Base-by-base conservation (phyloP, 1,140 invertebrate species). In the Pachypeltis micranthus region DNA sequence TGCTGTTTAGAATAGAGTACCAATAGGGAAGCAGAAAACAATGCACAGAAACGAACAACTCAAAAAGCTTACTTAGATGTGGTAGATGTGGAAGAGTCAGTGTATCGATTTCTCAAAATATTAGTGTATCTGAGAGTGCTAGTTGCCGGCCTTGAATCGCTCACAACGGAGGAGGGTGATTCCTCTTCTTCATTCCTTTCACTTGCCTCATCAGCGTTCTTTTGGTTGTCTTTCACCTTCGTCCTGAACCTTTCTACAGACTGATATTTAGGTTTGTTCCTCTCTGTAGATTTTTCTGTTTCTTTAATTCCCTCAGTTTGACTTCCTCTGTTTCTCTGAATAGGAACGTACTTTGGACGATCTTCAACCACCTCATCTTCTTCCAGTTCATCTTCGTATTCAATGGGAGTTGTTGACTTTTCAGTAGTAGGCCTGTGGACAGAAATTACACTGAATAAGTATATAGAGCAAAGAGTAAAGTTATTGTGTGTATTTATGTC, bases 291-390 rank as follows among this genome's bases (percentile, higher is more conserved):
- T 57, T 44, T 63, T 34, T 51, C 57, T 2, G 16, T 10, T 51
- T 51, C 27, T 28, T 54, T 47, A 26, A 44, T 16, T 4, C 44
- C 55, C 28, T 65, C 28, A 25, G 14, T 59, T 59, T 59, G 63
- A 23, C 51, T 51, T 2, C 34, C 59, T 28, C 68, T 60, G 25
- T 60, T 69, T 25, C 68, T 62, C 16, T 63, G 59, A 19, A 68
- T 62, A 12, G 58, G 65, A 4, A 59, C 61, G 26, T 69, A 69
- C 25, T 66, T 67, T 3, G 64, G 64, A 28, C 29, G 39, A 59
- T 26, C 31, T 63, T 24, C 44, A 62, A 69, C 59, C 55, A 73
- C 74, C 10, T 78, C 74, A 12, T 74, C 72, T 0, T 77, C 72
- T 12, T 71, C 68, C 2, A 73, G 68, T 14, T 74, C 72, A n/a